phyloP scores from a whole-genome alignment of 2,888 invertebrate species.

The Magallana nippona region DNA sequence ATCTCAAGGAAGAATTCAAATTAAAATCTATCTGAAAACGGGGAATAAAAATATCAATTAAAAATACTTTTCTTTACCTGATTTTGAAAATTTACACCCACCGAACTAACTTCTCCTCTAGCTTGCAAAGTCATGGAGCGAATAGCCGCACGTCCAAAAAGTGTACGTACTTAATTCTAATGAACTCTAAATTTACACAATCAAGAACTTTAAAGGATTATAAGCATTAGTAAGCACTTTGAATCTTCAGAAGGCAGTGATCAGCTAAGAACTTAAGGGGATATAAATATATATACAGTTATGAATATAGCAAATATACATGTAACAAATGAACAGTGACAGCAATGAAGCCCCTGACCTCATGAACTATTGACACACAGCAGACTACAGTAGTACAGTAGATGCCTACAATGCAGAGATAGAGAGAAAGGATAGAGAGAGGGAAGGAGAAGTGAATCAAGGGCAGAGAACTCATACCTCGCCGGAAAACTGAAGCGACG shows the following conservation, averaged over 20 bases:
- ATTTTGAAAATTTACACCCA: background rate
- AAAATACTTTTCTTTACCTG: background rate
- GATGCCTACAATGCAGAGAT: background rate
- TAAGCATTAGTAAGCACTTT: slow-evolving; percentile 14
- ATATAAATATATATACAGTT: background rate
- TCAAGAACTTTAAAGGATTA: background rate
- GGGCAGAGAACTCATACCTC: slow-evolving; percentile 44
- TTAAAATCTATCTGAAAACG: background rate
- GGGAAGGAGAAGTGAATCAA: background rate
- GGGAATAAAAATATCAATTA: background rate
- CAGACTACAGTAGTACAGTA: background rate
- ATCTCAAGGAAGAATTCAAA: background rate
- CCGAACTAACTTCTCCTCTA: background rate
- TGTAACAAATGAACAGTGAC: slow-evolving; percentile 19
- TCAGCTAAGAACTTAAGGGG: background rate
- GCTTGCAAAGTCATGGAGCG: background rate
- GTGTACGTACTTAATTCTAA: background rate
- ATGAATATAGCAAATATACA: background rate
- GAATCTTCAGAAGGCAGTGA: background rate
- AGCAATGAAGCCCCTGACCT: slow-evolving; percentile 26
- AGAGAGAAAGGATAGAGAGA: background rate
- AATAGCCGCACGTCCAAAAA: background rate
- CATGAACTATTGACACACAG: background rate
- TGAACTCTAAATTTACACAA: background rate
- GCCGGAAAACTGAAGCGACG: slow-evolving; percentile 45